Conservation (phyloP, 2,797 vertebrate genomes). For the Premnoplex brunnescens region DNA sequence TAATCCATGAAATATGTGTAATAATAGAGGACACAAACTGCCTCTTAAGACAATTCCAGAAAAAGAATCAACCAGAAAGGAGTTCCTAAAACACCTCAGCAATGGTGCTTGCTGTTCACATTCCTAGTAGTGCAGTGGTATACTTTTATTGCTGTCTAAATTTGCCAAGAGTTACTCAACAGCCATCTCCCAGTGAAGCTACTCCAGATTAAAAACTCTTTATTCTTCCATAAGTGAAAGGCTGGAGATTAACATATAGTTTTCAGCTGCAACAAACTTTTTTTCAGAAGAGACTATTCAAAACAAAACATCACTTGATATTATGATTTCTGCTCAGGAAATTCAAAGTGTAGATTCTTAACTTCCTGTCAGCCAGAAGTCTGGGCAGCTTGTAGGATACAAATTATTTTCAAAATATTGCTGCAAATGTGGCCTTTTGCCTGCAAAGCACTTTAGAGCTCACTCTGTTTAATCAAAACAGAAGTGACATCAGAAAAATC, state of each 20-base stretch:
- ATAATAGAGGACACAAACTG: not conserved
- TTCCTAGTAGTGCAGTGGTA: not conserved
- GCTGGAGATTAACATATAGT: not conserved
- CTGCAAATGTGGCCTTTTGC: not conserved
- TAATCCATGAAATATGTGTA: not conserved
- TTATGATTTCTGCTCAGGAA: not conserved
- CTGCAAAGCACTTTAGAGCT: constrained; percentile 23
- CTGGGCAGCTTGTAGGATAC: not conserved
- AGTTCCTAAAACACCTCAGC: not conserved
- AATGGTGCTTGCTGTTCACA: not conserved
- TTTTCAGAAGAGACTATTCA: not conserved
- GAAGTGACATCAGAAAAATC: not conserved
- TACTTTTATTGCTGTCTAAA: not conserved
- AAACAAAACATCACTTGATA: not conserved
- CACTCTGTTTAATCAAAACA: not conserved
- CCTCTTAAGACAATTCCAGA: not conserved
- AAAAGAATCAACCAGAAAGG: not conserved
- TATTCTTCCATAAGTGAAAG: not conserved
- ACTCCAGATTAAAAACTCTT: not conserved
- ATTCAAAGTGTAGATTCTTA: not conserved
- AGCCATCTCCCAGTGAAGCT: not conserved
- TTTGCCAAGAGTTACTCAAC: not conserved
- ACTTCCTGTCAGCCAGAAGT: not conserved
- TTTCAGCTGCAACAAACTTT: not conserved
- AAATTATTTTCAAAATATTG: not conserved